A percentile compares a stretch with the other conserved stretches of the same genome.
phyloP scores from a whole-genome alignment of 2,888 invertebrate species.

The Odontomyia ornata region DNA sequence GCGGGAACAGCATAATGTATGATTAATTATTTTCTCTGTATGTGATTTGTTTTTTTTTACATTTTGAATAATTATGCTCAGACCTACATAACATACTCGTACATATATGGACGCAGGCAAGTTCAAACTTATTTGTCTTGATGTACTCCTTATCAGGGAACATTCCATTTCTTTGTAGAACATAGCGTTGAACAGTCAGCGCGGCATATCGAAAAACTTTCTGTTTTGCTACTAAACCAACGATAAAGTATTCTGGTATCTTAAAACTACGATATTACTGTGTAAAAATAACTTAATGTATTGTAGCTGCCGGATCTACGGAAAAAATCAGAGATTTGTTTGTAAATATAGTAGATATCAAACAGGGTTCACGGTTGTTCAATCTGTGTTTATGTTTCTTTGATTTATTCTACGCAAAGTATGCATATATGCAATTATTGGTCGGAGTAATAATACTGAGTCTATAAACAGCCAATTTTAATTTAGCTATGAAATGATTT shows the following conservation, averaged over 20 bases:
- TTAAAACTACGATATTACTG: not conserved
- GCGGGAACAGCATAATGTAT: constrained; percentile 11
- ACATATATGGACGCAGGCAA: not conserved
- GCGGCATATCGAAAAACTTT: not conserved
- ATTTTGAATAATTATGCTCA: not conserved
- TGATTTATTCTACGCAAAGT: too few species aligned
- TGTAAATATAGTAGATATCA: too few species aligned
- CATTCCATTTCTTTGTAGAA: not conserved
- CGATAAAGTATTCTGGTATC: constrained; percentile 11
- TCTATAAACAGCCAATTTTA: too few species aligned
- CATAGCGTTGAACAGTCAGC: not conserved
- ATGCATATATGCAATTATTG: too few species aligned
- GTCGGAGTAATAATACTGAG: too few species aligned
- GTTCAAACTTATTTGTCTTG: constrained; percentile 3
- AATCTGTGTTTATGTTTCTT: too few species aligned
- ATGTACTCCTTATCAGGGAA: constrained; percentile 3
- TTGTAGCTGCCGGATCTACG: not conserved
- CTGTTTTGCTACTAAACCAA: not conserved
- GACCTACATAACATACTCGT: too few species aligned
- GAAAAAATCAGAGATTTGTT: too few species aligned
- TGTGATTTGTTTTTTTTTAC: not conserved
- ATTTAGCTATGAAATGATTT: too few species aligned
- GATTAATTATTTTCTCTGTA: not conserved
- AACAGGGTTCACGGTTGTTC: too few species aligned
- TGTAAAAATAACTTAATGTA: not conserved